These are phyloP conservation scores for Amazona ochrocephala DNA, from an alignment of 2,797 vertebrate species.

Conservation along the genomic window DNA sequence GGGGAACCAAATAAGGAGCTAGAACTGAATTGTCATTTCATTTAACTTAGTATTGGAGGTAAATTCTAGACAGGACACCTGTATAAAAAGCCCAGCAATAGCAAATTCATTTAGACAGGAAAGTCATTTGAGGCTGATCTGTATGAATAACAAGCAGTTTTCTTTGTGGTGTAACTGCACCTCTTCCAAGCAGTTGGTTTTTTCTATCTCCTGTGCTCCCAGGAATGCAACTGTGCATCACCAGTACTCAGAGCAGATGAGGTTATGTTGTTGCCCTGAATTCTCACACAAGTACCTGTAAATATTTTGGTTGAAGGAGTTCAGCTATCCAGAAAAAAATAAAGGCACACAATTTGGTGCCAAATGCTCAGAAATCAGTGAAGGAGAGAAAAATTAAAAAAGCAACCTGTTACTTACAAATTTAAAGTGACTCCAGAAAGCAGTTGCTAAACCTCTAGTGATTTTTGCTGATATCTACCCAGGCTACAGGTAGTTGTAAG, in stretches of 20 bases:
- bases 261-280: neutral
- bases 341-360: neutral
- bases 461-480: neutral
- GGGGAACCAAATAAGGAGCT: neutral
- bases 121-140: neutral
- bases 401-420: constrained; percentile 7
- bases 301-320: neutral
- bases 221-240: neutral
- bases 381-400: neutral
- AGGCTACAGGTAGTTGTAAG: neutral
- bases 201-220: neutral
- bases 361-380: constrained; percentile 27
- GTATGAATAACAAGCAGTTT: neutral
- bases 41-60: neutral
- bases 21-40: neutral
- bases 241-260: neutral
- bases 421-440: constrained; percentile 31
- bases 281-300: neutral
- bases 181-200: neutral
- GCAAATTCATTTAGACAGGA: neutral
- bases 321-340: neutral
- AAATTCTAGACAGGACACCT: neutral
- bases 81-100: neutral
- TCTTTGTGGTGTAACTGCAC: neutral
- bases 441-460: neutral